A percentile compares a stretch with the other conserved stretches of the same genome.
These are phyloP conservation scores for Setipinna tenuifilis DNA, from an alignment of 2,797 vertebrate genomes.

Conservation along the genomic window DNA sequence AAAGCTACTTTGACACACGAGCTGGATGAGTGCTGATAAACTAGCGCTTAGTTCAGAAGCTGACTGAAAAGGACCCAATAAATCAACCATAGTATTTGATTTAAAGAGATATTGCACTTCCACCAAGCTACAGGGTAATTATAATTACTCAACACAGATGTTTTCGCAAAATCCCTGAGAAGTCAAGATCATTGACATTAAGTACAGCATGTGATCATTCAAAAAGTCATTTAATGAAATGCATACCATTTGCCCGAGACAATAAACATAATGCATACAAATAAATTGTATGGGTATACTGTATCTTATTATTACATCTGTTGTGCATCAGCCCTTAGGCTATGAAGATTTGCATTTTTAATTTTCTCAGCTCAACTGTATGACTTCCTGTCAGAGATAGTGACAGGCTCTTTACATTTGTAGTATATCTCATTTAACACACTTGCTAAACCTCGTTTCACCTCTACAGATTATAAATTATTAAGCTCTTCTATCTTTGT, in stretches of 20 bases:
- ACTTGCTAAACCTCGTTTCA: background rate
- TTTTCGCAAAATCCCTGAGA: background rate
- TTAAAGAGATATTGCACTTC: no score
- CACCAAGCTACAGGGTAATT: no score
- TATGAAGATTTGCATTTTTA: background rate
- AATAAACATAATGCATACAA: background rate
- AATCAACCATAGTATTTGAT: no score
- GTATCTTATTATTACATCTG: background rate
- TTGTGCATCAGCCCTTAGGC: background rate
- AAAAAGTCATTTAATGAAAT: background rate
- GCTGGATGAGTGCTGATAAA: background rate
- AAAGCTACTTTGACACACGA: background rate
- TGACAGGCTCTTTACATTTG: background rate
- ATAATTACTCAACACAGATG: background rate
- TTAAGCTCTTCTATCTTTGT: background rate
- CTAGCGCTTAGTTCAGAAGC: background rate
- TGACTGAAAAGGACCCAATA: background rate
- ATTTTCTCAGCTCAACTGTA: background rate
- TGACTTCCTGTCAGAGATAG: background rate
- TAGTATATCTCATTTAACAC: background rate
- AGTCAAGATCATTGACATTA: background rate
- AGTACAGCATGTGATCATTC: background rate
- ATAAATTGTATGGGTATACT: background rate
- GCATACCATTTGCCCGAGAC: background rate
- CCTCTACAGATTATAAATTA: slow-evolving; percentile 8